Evolutionary conservation across 2,888 invertebrate species (phyloP), one percentile per base, ranked within the genome.

Genomic region (Drosophila recens): DNA sequence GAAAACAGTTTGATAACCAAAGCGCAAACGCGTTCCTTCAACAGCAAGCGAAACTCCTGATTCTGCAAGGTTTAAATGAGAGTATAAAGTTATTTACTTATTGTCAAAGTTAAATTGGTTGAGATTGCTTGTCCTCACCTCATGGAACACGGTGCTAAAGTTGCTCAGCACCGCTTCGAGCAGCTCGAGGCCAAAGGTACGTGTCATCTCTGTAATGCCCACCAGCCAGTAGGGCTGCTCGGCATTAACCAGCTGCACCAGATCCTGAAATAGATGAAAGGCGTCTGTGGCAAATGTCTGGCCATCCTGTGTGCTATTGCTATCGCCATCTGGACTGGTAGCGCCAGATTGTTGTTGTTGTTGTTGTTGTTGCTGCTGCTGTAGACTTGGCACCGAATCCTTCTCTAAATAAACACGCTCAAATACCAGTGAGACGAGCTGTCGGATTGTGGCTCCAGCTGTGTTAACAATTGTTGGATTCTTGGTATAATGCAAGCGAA

Each of bases 1-100:
- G 99, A 99, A 92, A 99, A 99, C 69, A 99, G 93, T 92, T 98
- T 97, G 79, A 99, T 99, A n/a, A 99, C 97, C 86, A 99, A 94
- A 0, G 99, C 99, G 92, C 99, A 99, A 0, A 99, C 99, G 75
- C 98, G 95, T 92, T 99, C 99, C 92, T 99, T 99, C 61, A 99
- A 92, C 38, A 99, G 93, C 90, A 98, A 97, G 85, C 97, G 96
- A 92, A 99, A 99, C 92, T 99, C 99, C 5, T 96, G 95, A 93
- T 98, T 98, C 97, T 98, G 93, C 15, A 27, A 57, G 4, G 23
- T 1, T 20, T 30, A 40, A 15, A 36, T 23, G 3, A 13, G 8
- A 15, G 36, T 17, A 0, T 8, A 23, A 3, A 38, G 45, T 45
- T 23, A 33, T 38, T 38, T 2, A 38, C n/a, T 5, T 38, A 38